These are phyloP conservation scores for Engystomops pustulosus DNA, from an alignment of 2,113 vertebrate species.

Conservation along the genomic window DNA sequence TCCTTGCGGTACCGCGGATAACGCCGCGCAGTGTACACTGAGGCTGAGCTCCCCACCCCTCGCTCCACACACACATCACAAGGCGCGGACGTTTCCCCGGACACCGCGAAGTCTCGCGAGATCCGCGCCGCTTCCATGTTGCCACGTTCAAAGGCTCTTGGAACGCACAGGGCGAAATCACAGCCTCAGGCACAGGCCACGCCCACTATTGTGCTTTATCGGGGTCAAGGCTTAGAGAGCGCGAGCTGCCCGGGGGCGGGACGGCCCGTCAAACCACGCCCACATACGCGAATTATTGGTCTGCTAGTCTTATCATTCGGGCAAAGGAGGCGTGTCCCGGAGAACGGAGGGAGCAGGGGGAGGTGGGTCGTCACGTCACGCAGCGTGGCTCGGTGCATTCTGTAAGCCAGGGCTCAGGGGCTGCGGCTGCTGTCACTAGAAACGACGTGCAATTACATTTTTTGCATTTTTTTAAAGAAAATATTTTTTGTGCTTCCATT, in stretches of 20 bases:
- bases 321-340: background rate
- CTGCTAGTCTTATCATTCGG: background rate
- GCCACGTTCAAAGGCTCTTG: constrained; percentile 42
- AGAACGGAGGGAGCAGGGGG: background rate
- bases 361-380: constrained; percentile 31
- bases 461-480: background rate
- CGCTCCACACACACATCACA: background rate
- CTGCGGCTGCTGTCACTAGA: constrained; percentile 2
- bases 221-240: background rate
- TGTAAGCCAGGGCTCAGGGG: background rate
- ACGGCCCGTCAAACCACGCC: background rate
- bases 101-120: constrained; percentile 9
- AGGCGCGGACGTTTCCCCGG: background rate
- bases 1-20: too few relatives aligned
- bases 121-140: constrained; percentile 42
- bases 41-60: background rate
- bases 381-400: constrained; percentile 34
- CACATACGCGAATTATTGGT: background rate
- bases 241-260: background rate
- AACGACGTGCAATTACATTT: too few relatives aligned
- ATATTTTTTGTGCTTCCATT: background rate
- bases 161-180: background rate
- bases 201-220: constrained; percentile 37
- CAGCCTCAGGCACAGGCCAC: background rate
- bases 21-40: background rate